phyloP scores from a whole-genome alignment of 2,113 vertebrate genomes.

The Semnornis frantzii region DNA sequence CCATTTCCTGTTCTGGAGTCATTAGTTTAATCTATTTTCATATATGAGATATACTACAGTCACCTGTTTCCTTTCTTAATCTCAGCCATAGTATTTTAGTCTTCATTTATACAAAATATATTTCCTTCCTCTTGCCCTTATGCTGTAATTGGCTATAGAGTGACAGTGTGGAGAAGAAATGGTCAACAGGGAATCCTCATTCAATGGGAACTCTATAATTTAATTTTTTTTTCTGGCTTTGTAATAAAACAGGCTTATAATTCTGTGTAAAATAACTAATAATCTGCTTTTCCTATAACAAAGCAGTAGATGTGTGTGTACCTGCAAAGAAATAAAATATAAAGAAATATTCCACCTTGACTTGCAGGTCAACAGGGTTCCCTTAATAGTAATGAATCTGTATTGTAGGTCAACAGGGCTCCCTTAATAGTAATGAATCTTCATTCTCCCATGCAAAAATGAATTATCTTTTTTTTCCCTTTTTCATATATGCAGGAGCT shows the following conservation, averaged over 20 bases:
- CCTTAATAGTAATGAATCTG: neutral
- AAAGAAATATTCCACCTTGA: neutral
- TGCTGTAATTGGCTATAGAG: neutral
- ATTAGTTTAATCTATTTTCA: neutral
- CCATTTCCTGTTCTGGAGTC: constrained; percentile 5
- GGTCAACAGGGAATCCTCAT: neutral
- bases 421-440: neutral
- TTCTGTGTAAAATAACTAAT: neutral
- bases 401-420: neutral
- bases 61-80: neutral
- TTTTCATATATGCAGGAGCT: neutral
- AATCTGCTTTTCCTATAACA: neutral
- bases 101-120: neutral
- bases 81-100: neutral
- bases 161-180: neutral
- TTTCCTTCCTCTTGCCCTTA: neutral
- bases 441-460: neutral
- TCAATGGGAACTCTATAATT: neutral
- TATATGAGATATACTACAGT: neutral
- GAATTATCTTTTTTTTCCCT: neutral
- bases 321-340: neutral
- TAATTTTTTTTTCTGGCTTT: neutral
- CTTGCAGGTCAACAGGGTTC: neutral
- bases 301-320: neutral
- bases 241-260: neutral